Percentiles rank a stretch among this genome's conserved stretches.
Evolutionary conservation across 2,113 vertebrate genomes (phyloP).

Genomic region (Thalassoma bifasciatum): DNA sequence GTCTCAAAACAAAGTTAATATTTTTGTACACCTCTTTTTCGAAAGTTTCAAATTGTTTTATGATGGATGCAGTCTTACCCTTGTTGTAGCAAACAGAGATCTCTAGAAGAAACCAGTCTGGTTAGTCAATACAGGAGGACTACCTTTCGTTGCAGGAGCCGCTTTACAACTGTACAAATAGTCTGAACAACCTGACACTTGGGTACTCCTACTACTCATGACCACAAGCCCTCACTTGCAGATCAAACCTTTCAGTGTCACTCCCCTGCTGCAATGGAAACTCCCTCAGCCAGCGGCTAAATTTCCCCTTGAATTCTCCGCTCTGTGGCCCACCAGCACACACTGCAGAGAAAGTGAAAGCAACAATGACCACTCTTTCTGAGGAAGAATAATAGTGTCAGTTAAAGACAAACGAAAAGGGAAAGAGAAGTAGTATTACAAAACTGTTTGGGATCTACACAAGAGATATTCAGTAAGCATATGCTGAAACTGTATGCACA

Average conservation of each 20-base stretch:
- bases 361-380: not conserved
- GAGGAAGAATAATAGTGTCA: not conserved
- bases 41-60: not conserved
- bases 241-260: constrained; percentile 22
- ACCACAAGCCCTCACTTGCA: constrained; percentile 38
- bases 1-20: not conserved
- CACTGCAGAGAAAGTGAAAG: constrained; percentile 71
- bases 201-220: not conserved
- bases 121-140: not conserved
- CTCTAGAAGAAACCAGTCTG: constrained; percentile 15
- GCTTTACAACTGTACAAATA: constrained; percentile 11
- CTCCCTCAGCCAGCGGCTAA: constrained; percentile 51
- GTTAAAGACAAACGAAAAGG: not conserved
- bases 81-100: constrained; percentile 4
- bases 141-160: not conserved
- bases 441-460: not conserved
- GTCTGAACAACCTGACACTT: not conserved
- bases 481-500: constrained; percentile 17
- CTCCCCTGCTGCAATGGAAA: constrained; percentile 73
- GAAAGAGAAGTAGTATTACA: too few species aligned
- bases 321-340: not conserved
- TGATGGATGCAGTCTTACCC: constrained; percentile 54
- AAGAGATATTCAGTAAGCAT: not conserved
- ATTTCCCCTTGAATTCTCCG: constrained; percentile 65
- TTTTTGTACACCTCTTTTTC: not conserved